Conservation (phyloP, 2,888 invertebrate genomes). For the Lithosia quadra region DNA sequence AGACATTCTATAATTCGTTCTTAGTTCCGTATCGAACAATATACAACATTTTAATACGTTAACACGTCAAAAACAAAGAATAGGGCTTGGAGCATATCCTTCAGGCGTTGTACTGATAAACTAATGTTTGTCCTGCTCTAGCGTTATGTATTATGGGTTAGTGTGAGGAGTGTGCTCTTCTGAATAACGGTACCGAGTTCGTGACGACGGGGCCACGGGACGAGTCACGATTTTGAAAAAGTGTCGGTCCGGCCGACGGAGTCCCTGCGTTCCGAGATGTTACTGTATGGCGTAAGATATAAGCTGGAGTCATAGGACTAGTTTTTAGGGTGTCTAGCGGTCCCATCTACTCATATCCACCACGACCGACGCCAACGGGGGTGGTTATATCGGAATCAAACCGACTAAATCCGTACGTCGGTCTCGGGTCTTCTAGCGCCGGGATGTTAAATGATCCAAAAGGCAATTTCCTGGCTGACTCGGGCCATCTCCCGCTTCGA, state of each 20-base stretch:
- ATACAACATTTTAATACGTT: constrained; percentile 53
- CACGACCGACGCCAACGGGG: no score
- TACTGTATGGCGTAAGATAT: constrained; percentile 59
- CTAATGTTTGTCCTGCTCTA: constrained; percentile 62
- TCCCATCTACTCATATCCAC: no score
- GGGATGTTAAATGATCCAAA: no score
- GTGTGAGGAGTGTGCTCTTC: constrained; percentile 64
- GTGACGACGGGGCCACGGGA: constrained; percentile 77
- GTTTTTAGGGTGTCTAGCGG: neutral
- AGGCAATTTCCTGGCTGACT: no score
- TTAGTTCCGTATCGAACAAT: constrained; percentile 33
- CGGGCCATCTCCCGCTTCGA: no score
- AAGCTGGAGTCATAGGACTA: neutral
- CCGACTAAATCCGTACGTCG: no score
- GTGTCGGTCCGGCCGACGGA: constrained; percentile 74
- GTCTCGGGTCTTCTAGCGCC: no score
- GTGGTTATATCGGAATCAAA: no score
- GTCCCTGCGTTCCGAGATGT: constrained; percentile 69
- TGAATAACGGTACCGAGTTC: constrained; percentile 79
- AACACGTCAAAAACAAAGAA: constrained; percentile 63
- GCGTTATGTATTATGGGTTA: constrained; percentile 44
- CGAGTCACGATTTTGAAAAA: constrained; percentile 86
- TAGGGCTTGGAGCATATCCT: constrained; percentile 55
- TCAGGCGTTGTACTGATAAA: constrained; percentile 55
- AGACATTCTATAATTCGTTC: constrained; percentile 16